Evolutionary conservation across 2,888 invertebrate genomes (phyloP), one percentile per base, ranked within the genome.

Genomic region (Drosophila maculinotata): DNA sequence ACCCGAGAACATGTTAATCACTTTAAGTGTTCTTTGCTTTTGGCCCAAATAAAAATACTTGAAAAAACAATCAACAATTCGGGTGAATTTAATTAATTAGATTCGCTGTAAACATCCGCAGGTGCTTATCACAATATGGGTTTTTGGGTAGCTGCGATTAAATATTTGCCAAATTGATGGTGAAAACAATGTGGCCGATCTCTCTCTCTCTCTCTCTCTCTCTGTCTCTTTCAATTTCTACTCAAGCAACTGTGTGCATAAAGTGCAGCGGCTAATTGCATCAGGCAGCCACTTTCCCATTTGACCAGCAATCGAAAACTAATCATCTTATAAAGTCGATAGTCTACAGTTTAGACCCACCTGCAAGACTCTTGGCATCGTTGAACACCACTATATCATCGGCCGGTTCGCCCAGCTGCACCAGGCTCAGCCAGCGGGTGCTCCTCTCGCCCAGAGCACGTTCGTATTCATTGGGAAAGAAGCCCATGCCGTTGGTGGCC

Each of bases 401-500:
- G 45, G 87, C 84, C 7, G 91, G 90, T 41, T 89, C 89, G 0
- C 87, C 85, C 38, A 91, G 58, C 59, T 90, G 91, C 42, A 91
- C 88, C 0, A 91, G 57, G 4, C 89, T 71, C 57, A 90, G 69
- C 31, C 81, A 77, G 1, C 88, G 75, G 4, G 62, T 58, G 15
- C 38, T 59, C 23, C 86, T 76, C 10, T 71, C 77, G 26, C 57
- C 67, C 60, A 88, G 48, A 14, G 79, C 69, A 20, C 90, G 90
- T 25, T 87, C 87, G 48, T 88, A 84, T 56, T 91, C 91, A 39
- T 81, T 86, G 51, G 89, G 89, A 62, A 91, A 90, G 66, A 89
- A 91, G 23, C 90, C 90, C 64, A 89, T 51, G 31, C 86, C 76
- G 49, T 91, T 91, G 14, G 89, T 90, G 42, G 91, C 91, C 56